These are phyloP conservation scores for Petrocephalus schoutedeni DNA, from an alignment of 2,797 vertebrate genomes.

Conservation along the genomic window DNA sequence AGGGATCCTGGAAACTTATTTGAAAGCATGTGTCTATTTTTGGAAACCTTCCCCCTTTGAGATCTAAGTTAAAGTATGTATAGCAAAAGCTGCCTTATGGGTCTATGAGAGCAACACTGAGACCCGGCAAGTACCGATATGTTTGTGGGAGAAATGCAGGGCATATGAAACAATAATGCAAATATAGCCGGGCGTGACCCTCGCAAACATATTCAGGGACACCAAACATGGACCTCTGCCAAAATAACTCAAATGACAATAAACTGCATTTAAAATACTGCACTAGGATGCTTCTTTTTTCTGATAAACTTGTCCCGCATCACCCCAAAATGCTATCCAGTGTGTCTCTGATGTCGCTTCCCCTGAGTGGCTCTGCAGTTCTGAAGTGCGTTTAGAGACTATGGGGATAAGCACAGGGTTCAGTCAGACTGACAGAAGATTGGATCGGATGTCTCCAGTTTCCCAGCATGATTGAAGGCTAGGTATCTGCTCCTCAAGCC, in stretches of 20 bases:
- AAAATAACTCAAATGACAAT: conserved; percentile 3
- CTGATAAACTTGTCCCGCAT: conserved; percentile 10
- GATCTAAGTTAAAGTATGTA: conserved; percentile 45
- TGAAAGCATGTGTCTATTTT: conserved; percentile 43
- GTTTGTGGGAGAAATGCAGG: conserved; percentile 14
- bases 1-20: conserved; percentile 13
- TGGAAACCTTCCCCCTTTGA: conserved; percentile 29
- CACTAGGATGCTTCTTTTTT: not conserved
- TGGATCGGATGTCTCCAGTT: conserved; percentile 21
- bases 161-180: conserved; percentile 23
- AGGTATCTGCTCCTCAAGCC: conserved; percentile 23
- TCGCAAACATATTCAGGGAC: conserved; percentile 15
- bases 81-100: conserved; percentile 42
- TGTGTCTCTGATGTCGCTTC: not conserved
- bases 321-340: not conserved
- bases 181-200: conserved; percentile 4
- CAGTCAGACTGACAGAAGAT: conserved; percentile 25
- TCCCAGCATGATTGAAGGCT: conserved; percentile 24
- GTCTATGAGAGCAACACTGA: conserved; percentile 42
- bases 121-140: conserved; percentile 29
- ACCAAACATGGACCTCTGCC: conserved; percentile 7
- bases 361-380: not conserved
- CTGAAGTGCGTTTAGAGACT: conserved; percentile 16
- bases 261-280: not conserved
- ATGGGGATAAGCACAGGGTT: conserved; percentile 17